Evolutionary conservation across 2,888 invertebrate genomes (phyloP).

Genomic region (Aleiodes testaceus): DNA sequence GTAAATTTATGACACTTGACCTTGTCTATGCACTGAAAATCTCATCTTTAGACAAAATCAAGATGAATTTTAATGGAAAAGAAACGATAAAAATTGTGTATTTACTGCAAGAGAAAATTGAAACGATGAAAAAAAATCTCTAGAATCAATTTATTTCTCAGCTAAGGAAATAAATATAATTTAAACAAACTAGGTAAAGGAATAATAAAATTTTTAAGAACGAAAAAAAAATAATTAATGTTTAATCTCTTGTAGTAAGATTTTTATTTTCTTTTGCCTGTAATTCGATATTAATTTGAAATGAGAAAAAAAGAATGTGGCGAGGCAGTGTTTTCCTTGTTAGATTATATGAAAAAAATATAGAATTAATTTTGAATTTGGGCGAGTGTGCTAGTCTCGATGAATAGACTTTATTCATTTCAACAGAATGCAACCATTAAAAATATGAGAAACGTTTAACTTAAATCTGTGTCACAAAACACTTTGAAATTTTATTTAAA

Average conservation of each 20-base stretch:
- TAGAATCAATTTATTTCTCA: conserved; percentile 4
- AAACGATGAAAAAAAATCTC: not conserved
- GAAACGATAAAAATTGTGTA: not conserved
- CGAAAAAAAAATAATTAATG: not conserved
- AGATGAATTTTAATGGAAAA: not conserved
- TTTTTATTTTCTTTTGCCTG: conserved; percentile 42
- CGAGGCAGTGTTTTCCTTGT: conserved; percentile 41
- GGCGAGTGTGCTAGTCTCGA: conserved; percentile 59
- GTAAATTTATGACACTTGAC: conserved; percentile 32
- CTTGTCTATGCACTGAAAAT: conserved; percentile 36
- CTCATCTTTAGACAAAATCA: conserved; percentile 13
- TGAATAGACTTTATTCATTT: conserved; percentile 50
- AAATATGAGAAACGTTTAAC: conserved; percentile 44
- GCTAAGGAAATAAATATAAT: conserved; percentile 4
- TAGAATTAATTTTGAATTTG: conserved; percentile 46
- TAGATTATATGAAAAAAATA: conserved; percentile 37
- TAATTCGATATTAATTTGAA: conserved; percentile 50
- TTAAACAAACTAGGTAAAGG: not conserved
- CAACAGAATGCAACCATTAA: conserved; percentile 66
- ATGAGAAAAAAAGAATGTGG: conserved; percentile 35
- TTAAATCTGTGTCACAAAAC: conserved; percentile 43
- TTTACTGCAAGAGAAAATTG: conserved; percentile 10
- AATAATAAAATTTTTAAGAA: not conserved
- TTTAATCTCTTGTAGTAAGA: conserved; percentile 12
- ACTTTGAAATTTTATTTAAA: conserved; percentile 33